phyloP scores from a whole-genome alignment of 1,140 invertebrate genomes.

The Drosophila kurseongensis region DNA sequence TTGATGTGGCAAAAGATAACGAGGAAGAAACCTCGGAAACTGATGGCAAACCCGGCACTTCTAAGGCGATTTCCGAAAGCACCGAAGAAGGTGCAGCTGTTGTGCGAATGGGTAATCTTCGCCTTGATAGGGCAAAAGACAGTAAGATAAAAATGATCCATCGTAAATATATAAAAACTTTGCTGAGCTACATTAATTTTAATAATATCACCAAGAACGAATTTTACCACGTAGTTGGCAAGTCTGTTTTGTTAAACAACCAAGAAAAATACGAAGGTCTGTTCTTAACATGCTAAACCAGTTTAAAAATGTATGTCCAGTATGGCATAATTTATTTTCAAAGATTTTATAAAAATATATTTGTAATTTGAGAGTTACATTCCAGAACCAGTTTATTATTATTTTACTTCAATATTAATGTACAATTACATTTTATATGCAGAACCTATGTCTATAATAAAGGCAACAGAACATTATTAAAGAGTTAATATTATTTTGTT shows the following conservation, averaged over 20 bases:
- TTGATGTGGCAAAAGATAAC: neutral
- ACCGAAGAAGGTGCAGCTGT: neutral
- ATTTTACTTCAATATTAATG: neutral
- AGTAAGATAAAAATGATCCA: neutral
- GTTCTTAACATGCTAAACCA: neutral
- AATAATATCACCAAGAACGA: neutral
- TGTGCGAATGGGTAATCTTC: neutral
- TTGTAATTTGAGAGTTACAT: neutral
- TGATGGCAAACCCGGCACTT: neutral
- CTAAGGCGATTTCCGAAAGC: too few species aligned
- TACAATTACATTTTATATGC: neutral
- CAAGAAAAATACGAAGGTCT: slow-evolving; percentile 15
- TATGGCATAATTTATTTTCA: neutral
- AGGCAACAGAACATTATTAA: neutral
- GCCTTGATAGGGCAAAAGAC: neutral
- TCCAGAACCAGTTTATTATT: neutral
- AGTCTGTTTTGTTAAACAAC: slow-evolving; percentile 5
- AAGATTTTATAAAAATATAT: neutral
- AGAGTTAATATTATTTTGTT: too few species aligned
- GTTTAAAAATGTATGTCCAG: neutral
- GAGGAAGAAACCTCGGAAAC: neutral
- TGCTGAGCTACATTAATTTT: slow-evolving; percentile 10
- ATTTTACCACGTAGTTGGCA: slow-evolving; percentile 19
- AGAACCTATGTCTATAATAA: neutral
- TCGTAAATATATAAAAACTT: slow-evolving; percentile 8